Evolutionary conservation across 2,888 invertebrate genomes (phyloP).

Genomic region (Spisula subtruncata): DNA sequence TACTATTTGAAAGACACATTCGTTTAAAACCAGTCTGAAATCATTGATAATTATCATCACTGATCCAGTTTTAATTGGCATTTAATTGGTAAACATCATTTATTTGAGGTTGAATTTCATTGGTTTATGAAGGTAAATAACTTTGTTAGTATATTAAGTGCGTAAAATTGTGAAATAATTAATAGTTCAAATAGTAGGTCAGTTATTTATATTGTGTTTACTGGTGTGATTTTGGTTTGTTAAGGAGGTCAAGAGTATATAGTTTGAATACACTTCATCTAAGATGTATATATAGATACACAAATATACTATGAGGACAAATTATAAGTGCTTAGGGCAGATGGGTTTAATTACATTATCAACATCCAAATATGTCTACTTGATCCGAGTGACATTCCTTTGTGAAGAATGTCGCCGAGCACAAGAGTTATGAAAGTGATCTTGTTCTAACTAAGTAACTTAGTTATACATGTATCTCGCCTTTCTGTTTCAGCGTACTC

Average conservation of each 20-base stretch:
- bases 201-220: not conserved
- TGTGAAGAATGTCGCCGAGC: constrained; percentile 57
- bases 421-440: constrained; percentile 48
- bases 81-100: constrained; percentile 58
- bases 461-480: constrained; percentile 15
- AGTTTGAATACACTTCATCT: not conserved
- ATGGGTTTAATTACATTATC: constrained; percentile 56
- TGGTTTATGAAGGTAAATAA: constrained; percentile 36
- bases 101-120: constrained; percentile 33
- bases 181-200: constrained; percentile 6
- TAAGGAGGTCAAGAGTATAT: not conserved
- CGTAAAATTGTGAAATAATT: constrained; percentile 11
- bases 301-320: not conserved
- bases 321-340: constrained; percentile 8
- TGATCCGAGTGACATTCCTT: constrained; percentile 55
- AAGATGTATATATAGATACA: not conserved
- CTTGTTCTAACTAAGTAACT: constrained; percentile 32
- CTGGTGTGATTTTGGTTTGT: not conserved
- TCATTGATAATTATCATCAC: not conserved
- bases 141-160: constrained; percentile 26
- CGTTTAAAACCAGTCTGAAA: not conserved
- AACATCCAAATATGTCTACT: constrained; percentile 57
- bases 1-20: not conserved
- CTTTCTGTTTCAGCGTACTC: not conserved
- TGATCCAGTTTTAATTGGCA: constrained; percentile 31